Conservation (phyloP, 2,113 vertebrate species). For the Aptenodytes forsteri region DNA sequence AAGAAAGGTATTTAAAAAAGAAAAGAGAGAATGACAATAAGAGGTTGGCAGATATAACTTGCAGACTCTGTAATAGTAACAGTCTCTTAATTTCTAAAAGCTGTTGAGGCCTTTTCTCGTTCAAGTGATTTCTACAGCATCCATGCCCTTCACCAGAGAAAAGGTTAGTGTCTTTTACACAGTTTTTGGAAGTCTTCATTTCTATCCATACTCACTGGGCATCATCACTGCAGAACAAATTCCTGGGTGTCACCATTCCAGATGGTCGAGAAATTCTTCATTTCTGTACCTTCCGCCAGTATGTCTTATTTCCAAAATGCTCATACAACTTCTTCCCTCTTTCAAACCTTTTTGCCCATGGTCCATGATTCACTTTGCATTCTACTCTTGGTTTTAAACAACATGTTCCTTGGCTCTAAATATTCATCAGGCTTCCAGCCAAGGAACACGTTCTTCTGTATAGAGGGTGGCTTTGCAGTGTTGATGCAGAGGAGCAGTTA, state of each 20-base stretch:
- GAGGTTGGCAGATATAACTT: background rate
- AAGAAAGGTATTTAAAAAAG: background rate
- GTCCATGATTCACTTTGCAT: constrained; percentile 2
- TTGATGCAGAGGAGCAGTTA: background rate
- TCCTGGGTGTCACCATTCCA: background rate
- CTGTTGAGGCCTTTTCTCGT: background rate
- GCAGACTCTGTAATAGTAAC: background rate
- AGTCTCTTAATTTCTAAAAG: background rate
- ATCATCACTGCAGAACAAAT: background rate
- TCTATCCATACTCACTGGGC: background rate
- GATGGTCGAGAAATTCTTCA: background rate
- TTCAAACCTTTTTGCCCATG: background rate
- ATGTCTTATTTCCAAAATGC: background rate
- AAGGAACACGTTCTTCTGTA: constrained; percentile 19
- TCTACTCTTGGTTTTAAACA: constrained; percentile 35
- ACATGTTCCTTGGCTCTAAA: constrained; percentile 31
- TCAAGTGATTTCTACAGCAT: background rate
- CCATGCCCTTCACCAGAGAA: background rate
- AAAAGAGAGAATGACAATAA: background rate
- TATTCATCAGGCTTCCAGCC: constrained; percentile 16
- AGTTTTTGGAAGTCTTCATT: background rate
- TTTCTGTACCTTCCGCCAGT: background rate
- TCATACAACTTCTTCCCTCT: background rate
- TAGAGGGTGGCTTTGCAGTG: background rate
- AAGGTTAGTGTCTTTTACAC: background rate